Percentiles rank a stretch among this genome's conserved stretches.
phyloP scores from a whole-genome alignment of 2,797 vertebrate species.

The Oreochromis grahami region DNA sequence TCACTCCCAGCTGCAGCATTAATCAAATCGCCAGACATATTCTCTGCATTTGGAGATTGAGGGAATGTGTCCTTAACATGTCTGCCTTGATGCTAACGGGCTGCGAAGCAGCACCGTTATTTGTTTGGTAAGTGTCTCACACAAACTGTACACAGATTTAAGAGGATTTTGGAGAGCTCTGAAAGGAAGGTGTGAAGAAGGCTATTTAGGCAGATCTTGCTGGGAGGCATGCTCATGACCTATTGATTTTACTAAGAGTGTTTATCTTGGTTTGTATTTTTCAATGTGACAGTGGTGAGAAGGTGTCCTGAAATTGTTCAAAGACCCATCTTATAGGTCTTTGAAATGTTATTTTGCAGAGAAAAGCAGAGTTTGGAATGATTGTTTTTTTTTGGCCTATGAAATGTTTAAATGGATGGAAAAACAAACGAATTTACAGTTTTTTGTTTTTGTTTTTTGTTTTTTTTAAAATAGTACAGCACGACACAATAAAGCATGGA shows the following conservation, averaged over 20 bases:
- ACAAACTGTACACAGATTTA: constrained; percentile 21
- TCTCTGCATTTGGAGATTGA: constrained; percentile 52
- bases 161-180: constrained; percentile 13
- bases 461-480: neutral
- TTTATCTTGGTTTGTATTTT: constrained; percentile 1
- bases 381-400: neutral
- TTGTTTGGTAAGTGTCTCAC: constrained; percentile 18
- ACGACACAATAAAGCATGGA: constrained; percentile 2
- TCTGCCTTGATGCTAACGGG: constrained; percentile 40
- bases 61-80: constrained; percentile 41
- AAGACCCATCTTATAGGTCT: neutral
- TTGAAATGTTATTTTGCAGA: neutral
- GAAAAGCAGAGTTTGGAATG: neutral
- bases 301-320: neutral
- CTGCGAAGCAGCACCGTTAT: constrained; percentile 24
- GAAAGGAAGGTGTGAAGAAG: neutral
- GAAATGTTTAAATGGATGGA: neutral
- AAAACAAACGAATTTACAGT: neutral
- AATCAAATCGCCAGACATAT: constrained; percentile 67
- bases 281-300: neutral
- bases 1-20: constrained; percentile 64
- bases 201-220: neutral
- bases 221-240: neutral
- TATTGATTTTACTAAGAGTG: neutral
- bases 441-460: neutral